Conservation (phyloP, 2,113 vertebrate genomes). For the Sus scrofa region DNA sequence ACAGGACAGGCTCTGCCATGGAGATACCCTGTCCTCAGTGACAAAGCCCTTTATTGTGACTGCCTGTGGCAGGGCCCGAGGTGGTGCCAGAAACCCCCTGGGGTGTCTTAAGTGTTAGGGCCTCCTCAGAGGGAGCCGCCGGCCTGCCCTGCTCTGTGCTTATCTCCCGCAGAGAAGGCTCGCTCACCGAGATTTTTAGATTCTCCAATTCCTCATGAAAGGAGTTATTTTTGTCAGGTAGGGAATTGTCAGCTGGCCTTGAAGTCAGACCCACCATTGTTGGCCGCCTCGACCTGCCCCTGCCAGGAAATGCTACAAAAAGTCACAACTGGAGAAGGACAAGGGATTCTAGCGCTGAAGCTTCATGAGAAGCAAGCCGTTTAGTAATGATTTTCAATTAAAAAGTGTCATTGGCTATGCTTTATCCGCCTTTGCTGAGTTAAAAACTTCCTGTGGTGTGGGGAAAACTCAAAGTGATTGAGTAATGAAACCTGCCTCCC, state of each 20-base stretch:
- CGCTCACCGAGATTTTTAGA: neutral
- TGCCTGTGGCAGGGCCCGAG: neutral
- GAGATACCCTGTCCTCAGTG: neutral
- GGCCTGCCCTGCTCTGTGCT: neutral
- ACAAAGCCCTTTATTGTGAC: conserved; percentile 48
- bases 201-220: conserved; percentile 67
- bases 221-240: conserved; percentile 78
- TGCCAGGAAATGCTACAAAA: neutral
- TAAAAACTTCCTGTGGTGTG: neutral
- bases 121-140: neutral
- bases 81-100: neutral
- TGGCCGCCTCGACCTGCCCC: conserved; percentile 46
- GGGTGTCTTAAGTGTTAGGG: neutral
- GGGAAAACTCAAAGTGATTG: neutral
- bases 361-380: conserved; percentile 35
- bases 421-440: neutral
- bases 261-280: conserved; percentile 66
- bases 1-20: neutral
- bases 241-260: conserved; percentile 70
- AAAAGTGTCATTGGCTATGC: neutral
- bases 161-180: conserved; percentile 17
- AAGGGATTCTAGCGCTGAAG: neutral
- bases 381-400: neutral
- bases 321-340: neutral
- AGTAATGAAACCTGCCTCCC: neutral